Conservation (phyloP, 2,113 vertebrate genomes). For the Ornithorhynchus anatinus region DNA sequence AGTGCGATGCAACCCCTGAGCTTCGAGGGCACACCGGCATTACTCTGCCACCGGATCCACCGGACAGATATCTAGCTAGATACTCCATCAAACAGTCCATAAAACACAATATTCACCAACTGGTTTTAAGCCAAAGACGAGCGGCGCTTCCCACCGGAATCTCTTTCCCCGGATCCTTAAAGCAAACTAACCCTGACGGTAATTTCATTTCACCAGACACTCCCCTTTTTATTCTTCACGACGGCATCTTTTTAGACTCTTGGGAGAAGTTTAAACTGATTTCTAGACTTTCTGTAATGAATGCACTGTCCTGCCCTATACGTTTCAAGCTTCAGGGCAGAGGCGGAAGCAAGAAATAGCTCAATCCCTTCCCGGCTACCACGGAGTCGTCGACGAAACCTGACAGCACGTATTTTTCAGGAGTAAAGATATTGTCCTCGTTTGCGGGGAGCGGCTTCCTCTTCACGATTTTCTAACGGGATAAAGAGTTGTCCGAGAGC, state of each 20-base stretch:
- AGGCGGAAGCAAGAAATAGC: constrained; percentile 46
- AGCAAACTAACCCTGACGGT: constrained; percentile 71
- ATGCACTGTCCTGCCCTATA: constrained; percentile 28
- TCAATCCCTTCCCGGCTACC: constrained; percentile 56
- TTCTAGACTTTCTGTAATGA: constrained; percentile 56
- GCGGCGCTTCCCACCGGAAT: constrained; percentile 49
- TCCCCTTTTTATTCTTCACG: constrained; percentile 56
- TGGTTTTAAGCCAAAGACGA: constrained; percentile 56
- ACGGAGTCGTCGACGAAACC: constrained; percentile 45
- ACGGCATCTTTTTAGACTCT: constrained; percentile 58
- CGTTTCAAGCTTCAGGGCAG: constrained; percentile 50
- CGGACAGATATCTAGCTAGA: constrained; percentile 66
- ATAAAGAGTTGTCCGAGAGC: constrained; percentile 19
- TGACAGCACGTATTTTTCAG: constrained; percentile 49
- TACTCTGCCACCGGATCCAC: no score
- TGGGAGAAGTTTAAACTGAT: constrained; percentile 68
- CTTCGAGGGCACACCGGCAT: no score
- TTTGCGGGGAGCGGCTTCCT: constrained; percentile 12
- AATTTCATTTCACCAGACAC: constrained; percentile 60
- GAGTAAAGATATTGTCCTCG: constrained; percentile 50
- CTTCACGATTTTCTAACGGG: constrained; percentile 8
- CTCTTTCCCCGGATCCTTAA: constrained; percentile 65
- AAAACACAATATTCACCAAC: constrained; percentile 59
- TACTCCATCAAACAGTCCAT: constrained; percentile 49
- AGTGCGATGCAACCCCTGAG: no score